phyloP scores from a whole-genome alignment of 2,888 invertebrate species.

The Diarsia mendica region DNA sequence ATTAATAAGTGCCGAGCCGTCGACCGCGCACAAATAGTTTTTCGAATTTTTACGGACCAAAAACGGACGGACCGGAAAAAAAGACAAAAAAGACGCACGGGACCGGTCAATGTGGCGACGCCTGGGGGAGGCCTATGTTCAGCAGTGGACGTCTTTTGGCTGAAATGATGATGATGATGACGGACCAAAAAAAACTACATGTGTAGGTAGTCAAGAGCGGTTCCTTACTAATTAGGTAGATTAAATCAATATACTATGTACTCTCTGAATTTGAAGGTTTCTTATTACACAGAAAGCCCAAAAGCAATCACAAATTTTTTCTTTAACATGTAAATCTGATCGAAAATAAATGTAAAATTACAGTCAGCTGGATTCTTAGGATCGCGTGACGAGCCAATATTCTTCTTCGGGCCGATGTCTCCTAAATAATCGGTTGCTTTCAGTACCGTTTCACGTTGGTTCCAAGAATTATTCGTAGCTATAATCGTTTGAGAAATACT shows the following conservation, averaged over 20 bases:
- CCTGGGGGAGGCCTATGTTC: too few species aligned
- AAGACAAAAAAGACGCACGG: too few species aligned
- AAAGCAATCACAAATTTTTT: neutral
- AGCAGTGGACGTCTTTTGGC: too few species aligned
- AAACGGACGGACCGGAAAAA: too few species aligned
- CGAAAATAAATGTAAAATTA: conserved; percentile 22
- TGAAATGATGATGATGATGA: too few species aligned
- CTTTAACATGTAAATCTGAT: conserved; percentile 1
- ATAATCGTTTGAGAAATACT: conserved; percentile 36
- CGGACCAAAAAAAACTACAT: too few species aligned
- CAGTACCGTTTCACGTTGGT: conserved; percentile 57
- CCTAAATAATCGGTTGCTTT: conserved; percentile 55
- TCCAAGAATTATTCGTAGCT: conserved; percentile 25
- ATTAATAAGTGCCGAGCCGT: too few species aligned
- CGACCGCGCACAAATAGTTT: too few species aligned
- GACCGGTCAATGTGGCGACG: too few species aligned
- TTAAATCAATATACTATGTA: neutral
- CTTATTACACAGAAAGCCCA: neutral
- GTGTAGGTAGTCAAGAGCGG: too few species aligned
- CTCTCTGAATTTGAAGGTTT: neutral
- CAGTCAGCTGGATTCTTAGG: conserved; percentile 80
- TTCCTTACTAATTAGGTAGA: neutral
- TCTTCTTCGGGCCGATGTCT: conserved; percentile 92
- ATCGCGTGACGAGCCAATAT: conserved; percentile 60
- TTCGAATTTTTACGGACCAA: too few species aligned